These are phyloP conservation scores for Litoditis marina DNA, from an alignment of 2,888 invertebrate species.

Conservation along the genomic window DNA sequence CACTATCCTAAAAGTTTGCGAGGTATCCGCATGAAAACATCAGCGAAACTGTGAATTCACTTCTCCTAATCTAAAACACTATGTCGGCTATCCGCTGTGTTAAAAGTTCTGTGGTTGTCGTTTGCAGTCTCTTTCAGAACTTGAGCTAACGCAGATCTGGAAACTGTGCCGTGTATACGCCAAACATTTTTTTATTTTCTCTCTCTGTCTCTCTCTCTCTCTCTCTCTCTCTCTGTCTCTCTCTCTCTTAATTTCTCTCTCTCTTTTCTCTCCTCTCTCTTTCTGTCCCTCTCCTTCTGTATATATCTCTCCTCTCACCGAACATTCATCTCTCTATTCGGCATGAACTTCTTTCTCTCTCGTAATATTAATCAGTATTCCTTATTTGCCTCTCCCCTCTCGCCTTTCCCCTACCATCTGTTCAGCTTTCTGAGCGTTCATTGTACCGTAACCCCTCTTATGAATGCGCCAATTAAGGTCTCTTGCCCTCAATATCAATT, in stretches of 20 bases:
- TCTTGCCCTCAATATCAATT: no score
- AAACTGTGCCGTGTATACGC: no score
- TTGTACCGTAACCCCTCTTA: slow-evolving; percentile 5
- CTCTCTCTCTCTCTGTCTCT: background rate
- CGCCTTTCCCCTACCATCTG: no score
- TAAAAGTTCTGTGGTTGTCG: no score
- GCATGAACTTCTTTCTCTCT: background rate
- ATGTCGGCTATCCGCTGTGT: no score
- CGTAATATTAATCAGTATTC: background rate
- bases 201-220: background rate
- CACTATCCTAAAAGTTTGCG: no score
- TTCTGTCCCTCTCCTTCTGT: background rate
- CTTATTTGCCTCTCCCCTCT: background rate
- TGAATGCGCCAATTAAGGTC: no score
- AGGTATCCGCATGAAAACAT: no score
- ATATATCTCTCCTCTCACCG: background rate
- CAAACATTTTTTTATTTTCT: background rate
- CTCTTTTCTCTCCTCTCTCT: background rate
- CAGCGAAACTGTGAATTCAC: no score
- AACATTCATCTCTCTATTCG: background rate
- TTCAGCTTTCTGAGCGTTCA: slow-evolving; percentile 2
- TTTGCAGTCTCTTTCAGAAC: no score
- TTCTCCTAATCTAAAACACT: no score
- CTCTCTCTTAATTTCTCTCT: background rate
- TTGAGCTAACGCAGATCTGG: no score